phyloP scores from a whole-genome alignment of 2,888 invertebrate species.

The Gordius sp. region DNA sequence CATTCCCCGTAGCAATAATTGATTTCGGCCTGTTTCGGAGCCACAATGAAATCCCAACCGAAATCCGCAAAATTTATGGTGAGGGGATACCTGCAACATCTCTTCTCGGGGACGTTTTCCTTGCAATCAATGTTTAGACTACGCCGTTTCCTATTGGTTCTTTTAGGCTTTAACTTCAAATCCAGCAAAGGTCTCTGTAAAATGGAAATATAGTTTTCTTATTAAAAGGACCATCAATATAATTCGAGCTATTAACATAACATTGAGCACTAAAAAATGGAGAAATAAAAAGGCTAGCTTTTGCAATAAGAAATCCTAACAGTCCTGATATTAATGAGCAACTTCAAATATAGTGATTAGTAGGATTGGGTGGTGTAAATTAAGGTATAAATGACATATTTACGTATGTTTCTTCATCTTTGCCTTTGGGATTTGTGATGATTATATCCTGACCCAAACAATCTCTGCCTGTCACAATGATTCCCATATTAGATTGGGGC shows the following conservation, averaged over 20 bases:
- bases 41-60: constrained; percentile 85
- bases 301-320: too few relatives aligned
- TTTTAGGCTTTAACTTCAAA: neutral
- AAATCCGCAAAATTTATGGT: constrained; percentile 70
- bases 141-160: neutral
- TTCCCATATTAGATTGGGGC: neutral
- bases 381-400: neutral
- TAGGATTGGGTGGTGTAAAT: too few relatives aligned
- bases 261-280: neutral
- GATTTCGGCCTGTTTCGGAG: constrained; percentile 67
- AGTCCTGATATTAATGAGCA: too few relatives aligned
- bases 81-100: constrained; percentile 54
- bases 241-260: neutral
- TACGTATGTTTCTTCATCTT: constrained; percentile 1
- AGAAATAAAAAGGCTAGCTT: neutral
- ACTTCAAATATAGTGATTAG: too few relatives aligned
- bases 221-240: neutral
- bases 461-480: neutral
- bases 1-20: constrained; percentile 83
- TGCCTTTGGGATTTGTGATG: neutral
- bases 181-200: constrained; percentile 3
- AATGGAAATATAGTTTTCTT: neutral
- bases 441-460: neutral
- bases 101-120: neutral
- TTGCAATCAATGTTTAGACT: neutral